A percentile compares a stretch with the other conserved stretches of the same genome.
phyloP scores from a whole-genome alignment of 2,797 vertebrate species.

The Eulemur rubriventer region DNA sequence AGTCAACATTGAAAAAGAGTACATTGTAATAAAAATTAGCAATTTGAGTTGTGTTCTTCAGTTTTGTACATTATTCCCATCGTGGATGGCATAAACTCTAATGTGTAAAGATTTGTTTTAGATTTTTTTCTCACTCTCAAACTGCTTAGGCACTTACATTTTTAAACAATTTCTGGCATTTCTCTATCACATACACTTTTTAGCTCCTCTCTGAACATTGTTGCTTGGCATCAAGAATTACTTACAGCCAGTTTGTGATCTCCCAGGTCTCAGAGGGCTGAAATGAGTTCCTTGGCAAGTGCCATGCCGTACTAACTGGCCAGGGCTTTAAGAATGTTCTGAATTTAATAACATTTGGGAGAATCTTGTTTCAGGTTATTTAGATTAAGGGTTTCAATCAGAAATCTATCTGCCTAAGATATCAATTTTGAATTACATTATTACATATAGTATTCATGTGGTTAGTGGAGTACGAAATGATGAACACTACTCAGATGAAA shows the following conservation, averaged over 20 bases:
- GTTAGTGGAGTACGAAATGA: not conserved
- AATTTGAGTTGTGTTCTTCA: not conserved
- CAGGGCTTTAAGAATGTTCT: not conserved
- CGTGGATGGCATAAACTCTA: not conserved
- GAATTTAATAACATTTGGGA: not conserved
- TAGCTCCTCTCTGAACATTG: not conserved
- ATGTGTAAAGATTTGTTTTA: not conserved
- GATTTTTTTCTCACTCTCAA: not conserved
- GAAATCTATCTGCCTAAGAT: not conserved
- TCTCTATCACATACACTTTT: not conserved
- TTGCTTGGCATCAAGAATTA: not conserved
- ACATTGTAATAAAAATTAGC: not conserved
- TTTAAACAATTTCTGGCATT: not conserved
- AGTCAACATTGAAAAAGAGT: not conserved
- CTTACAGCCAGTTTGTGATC: not conserved
- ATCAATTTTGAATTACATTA: not conserved
- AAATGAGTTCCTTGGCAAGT: not conserved
- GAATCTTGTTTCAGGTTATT: not conserved
- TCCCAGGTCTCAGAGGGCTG: not conserved
- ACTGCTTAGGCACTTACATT: not conserved
- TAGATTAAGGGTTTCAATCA: not conserved
- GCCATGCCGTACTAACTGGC: no score
- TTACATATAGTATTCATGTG: not conserved
- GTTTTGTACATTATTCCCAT: not conserved
- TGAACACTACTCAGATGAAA: not conserved